A percentile compares a stretch with the other conserved stretches of the same genome.
phyloP scores from a whole-genome alignment of 2,888 invertebrate genomes.

The Agrotis ipsilon region DNA sequence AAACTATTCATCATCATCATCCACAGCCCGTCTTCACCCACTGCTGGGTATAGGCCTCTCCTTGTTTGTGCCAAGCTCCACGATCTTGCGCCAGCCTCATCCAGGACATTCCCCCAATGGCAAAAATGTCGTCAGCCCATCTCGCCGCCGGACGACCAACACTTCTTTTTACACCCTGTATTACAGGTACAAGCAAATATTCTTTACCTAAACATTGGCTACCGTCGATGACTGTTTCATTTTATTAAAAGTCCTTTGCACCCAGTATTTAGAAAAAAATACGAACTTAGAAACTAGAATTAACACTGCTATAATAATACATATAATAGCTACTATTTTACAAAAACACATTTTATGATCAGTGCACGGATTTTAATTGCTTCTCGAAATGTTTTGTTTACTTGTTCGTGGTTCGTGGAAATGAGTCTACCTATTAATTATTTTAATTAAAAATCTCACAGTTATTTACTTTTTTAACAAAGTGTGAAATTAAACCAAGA shows the following conservation, averaged over 20 bases:
- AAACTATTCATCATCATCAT: no score
- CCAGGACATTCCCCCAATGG: no score
- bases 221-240: neutral
- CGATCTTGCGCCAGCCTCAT: no score
- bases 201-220: neutral
- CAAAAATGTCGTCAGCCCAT: no score
- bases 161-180: no score
- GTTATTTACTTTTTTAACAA: conserved; percentile 16
- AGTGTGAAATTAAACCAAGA: conserved; percentile 24
- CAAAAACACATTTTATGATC: neutral
- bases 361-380: neutral
- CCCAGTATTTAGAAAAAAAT: neutral
- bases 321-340: neutral
- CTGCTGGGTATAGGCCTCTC: no score
- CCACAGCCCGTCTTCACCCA: no score
- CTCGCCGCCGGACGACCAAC: no score
- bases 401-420: conserved; percentile 3
- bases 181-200: no score
- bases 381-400: conserved; percentile 14
- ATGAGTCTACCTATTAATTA: neutral
- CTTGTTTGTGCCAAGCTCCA: no score
- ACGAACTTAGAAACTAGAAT: conserved; percentile 2
- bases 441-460: neutral
- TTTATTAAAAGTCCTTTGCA: neutral
- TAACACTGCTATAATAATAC: neutral